phyloP scores from a whole-genome alignment of 2,888 invertebrate genomes.

The Thera britannica region DNA sequence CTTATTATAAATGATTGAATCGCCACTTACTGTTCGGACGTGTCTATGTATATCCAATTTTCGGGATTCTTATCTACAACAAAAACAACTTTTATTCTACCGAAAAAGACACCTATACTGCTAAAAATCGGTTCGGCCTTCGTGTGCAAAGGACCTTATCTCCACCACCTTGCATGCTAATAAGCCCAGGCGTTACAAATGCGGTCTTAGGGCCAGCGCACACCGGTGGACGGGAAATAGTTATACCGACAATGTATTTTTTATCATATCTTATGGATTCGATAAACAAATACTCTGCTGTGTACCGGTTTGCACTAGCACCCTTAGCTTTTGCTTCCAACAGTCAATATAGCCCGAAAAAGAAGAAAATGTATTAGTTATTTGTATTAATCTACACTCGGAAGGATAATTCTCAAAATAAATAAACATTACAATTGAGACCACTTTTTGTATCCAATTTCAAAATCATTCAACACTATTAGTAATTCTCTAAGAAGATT shows the following conservation, averaged over 20 bases:
- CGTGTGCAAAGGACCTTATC: background rate
- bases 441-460: background rate
- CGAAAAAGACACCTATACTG: background rate
- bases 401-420: background rate
- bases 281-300: too few relatives aligned
- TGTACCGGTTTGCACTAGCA: background rate
- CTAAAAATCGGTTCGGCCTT: background rate
- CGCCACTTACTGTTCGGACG: constrained; percentile 56
- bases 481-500: background rate
- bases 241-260: too few relatives aligned
- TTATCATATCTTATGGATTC: too few relatives aligned
- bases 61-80: constrained; percentile 63
- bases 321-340: background rate
- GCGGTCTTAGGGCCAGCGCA: background rate
- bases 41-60: constrained; percentile 61
- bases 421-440: background rate
- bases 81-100: constrained; percentile 46
- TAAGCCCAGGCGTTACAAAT: constrained; percentile 15
- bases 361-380: background rate
- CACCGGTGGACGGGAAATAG: background rate
- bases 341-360: background rate
- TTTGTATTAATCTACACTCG: background rate
- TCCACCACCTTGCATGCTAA: constrained; percentile 14
- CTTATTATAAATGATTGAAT: constrained; percentile 2
- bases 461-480: background rate